These are phyloP conservation scores for Passerina amoena DNA, from an alignment of 2,113 vertebrate genomes.

Conservation along the genomic window DNA sequence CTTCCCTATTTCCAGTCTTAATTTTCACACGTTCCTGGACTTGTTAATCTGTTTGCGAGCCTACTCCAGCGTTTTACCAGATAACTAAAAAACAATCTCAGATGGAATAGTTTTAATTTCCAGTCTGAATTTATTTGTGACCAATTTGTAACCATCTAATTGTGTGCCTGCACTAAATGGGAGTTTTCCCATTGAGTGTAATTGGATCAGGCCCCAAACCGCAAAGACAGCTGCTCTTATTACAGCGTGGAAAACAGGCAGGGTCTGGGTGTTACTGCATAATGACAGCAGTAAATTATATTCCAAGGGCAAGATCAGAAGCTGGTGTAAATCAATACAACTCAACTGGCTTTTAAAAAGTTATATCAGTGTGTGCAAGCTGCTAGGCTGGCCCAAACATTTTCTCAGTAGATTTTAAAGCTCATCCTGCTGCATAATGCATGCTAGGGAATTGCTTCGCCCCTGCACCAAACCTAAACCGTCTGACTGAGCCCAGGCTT, in stretches of 20 bases:
- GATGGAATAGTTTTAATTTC: constrained; percentile 58
- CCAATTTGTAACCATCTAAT: constrained; percentile 61
- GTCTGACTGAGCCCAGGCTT: neutral
- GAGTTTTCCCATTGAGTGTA: constrained; percentile 52
- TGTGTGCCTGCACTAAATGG: constrained; percentile 37
- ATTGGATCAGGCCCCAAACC: constrained; percentile 63
- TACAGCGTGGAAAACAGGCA: constrained; percentile 32
- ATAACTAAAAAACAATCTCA: constrained; percentile 27
- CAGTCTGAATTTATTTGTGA: constrained; percentile 65
- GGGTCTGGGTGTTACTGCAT: constrained; percentile 22
- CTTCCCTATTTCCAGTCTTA: neutral
- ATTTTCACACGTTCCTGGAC: neutral
- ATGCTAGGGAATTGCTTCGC: neutral
- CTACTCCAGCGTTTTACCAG: neutral
- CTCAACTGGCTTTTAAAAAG: constrained; percentile 45
- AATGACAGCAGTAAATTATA: constrained; percentile 65
- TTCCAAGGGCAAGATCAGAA: constrained; percentile 60
- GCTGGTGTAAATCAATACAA: constrained; percentile 60
- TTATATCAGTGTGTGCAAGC: constrained; percentile 18
- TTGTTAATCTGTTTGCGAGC: constrained; percentile 2
- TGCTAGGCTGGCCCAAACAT: constrained; percentile 33
- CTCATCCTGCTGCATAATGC: neutral
- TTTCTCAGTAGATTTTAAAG: constrained; percentile 47
- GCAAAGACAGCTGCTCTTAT: constrained; percentile 59
- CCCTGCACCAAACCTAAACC: neutral